Evolutionary conservation across 2,797 vertebrate species (phyloP).

Genomic region (Chiroxiphia lanceolata): DNA sequence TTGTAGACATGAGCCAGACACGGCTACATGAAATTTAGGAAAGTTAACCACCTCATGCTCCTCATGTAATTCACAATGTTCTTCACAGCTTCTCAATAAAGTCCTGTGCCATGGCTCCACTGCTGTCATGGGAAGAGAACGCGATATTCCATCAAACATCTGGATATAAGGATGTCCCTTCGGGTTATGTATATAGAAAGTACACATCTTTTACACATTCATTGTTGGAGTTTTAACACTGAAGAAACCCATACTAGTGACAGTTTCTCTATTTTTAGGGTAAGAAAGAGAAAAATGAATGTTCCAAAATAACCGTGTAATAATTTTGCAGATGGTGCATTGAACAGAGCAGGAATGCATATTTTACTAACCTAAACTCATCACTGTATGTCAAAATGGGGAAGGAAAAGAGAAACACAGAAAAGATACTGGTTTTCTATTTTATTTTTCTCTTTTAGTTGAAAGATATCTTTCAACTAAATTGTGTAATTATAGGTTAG

Average conservation of each 20-base stretch:
- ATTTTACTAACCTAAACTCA: not conserved
- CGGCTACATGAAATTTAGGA: not conserved
- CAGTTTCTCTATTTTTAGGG: not conserved
- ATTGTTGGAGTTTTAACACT: not conserved
- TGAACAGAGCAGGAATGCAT: not conserved
- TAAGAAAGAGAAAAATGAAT: not conserved
- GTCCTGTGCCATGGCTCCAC: not conserved
- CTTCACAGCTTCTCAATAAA: not conserved
- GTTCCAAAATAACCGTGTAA: not conserved
- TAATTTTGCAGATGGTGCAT: not conserved
- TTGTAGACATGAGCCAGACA: not conserved
- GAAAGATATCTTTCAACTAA: not conserved
- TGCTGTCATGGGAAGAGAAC: not conserved
- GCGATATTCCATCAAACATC: not conserved
- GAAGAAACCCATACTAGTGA: not conserved
- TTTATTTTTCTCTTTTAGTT: not conserved
- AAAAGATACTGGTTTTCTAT: not conserved
- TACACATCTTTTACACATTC: rapidly evolving
- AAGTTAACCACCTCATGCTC: not conserved
- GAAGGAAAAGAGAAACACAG: not conserved
- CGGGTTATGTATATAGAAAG: not conserved
- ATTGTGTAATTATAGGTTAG: not conserved
- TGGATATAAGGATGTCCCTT: not conserved
- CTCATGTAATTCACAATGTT: not conserved
- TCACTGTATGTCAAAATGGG: not conserved